These are phyloP conservation scores for Diadema setosum DNA, from an alignment of 35 echinoderm and acorn worm species.

Conservation along the genomic window DNA sequence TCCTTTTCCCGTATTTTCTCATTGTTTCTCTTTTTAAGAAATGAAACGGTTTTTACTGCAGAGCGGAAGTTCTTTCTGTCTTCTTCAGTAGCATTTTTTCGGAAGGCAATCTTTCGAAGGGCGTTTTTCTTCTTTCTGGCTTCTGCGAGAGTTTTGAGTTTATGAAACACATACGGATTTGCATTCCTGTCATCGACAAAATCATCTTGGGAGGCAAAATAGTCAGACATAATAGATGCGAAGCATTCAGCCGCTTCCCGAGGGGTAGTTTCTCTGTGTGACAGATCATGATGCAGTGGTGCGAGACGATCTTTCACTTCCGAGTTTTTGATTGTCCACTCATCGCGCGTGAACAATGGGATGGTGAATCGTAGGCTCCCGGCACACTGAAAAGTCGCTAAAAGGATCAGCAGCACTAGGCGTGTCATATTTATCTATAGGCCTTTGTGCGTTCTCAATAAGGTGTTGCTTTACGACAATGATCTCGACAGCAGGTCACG, in stretches of 20 bases:
- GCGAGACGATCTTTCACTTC: background rate
- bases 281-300: background rate
- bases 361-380: background rate
- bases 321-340: background rate
- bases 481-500: too few relatives aligned
- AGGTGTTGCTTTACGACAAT: too few relatives aligned
- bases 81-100: background rate
- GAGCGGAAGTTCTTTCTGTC: background rate
- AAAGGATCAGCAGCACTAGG: background rate
- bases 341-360: background rate
- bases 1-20: too few relatives aligned
- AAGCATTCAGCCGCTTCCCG: background rate
- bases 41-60: background rate
- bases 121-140: background rate
- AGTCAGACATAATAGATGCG: background rate
- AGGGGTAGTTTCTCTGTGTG: background rate
- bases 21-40: too few relatives aligned
- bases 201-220: background rate
- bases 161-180: background rate
- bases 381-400: background rate
- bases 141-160: background rate
- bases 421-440: background rate
- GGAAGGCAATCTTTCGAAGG: background rate
- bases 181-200: background rate
- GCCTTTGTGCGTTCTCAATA: background rate